phyloP scores from a whole-genome alignment of 2,113 vertebrate species.

The Trinectes maculatus region DNA sequence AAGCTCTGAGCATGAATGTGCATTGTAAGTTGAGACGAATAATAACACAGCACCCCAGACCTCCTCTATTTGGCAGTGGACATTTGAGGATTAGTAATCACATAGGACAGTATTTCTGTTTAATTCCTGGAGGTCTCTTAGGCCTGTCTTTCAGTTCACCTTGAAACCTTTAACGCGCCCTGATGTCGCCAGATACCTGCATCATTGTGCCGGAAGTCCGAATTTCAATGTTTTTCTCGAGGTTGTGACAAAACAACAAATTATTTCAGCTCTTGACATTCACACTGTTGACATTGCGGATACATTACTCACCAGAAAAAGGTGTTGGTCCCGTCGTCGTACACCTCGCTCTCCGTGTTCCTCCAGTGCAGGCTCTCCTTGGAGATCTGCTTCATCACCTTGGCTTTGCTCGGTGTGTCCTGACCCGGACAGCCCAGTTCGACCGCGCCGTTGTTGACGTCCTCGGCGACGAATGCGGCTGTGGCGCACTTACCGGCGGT shows the following conservation, averaged over 20 bases:
- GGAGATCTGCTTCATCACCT: constrained; percentile 70
- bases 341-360: constrained; percentile 91
- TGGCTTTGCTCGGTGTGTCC: constrained; percentile 36
- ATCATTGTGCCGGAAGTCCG: background rate
- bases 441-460: constrained; percentile 57
- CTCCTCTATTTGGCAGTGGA: too few relatives aligned
- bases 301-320: constrained; percentile 92
- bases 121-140: constrained; percentile 17
- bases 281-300: background rate
- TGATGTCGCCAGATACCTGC: background rate
- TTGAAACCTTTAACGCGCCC: constrained; percentile 40
- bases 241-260: background rate
- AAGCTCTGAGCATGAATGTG: constrained; percentile 23
- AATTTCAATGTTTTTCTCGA: too few relatives aligned
- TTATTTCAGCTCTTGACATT: background rate
- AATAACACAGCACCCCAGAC: background rate
- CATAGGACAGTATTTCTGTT: background rate
- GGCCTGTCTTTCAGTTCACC: constrained; percentile 61
- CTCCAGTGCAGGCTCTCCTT: constrained; percentile 74
- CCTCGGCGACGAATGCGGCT: constrained; percentile 52
- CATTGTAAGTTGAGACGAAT: constrained; percentile 4
- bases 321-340: constrained; percentile 96
- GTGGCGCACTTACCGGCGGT: constrained; percentile 47
- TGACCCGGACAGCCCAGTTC: constrained; percentile 55
- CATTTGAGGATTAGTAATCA: background rate